A percentile compares a stretch with the other conserved stretches of the same genome.
Conservation (phyloP, 2,888 invertebrate species). For the Glaucopsyche alexis region DNA sequence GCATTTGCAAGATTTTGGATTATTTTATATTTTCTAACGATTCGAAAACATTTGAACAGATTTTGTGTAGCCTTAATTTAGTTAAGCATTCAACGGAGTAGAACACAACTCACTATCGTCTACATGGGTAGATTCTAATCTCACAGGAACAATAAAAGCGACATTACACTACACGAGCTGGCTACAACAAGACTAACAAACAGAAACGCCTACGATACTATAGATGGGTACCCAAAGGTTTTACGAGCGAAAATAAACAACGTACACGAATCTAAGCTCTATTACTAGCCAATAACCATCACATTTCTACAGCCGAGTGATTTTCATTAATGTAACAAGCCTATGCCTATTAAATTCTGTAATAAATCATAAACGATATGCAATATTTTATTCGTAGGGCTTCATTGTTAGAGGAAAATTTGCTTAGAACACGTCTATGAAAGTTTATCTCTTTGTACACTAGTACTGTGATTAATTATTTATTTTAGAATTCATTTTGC, state of each 20-base stretch:
- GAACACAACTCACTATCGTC: constrained; percentile 7
- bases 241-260: constrained; percentile 25
- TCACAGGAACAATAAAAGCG: constrained; percentile 29
- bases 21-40: neutral
- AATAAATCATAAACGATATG: constrained; percentile 28
- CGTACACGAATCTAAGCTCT: constrained; percentile 5
- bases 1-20: neutral
- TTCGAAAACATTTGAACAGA: neutral
- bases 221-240: constrained; percentile 28
- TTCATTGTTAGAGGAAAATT: neutral
- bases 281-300: neutral
- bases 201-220: constrained; percentile 30
- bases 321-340: constrained; percentile 27
- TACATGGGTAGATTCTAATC: constrained; percentile 27
- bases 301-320: neutral
- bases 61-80: constrained; percentile 20
- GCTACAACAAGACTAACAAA: constrained; percentile 30
- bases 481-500: neutral
- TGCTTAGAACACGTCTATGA: neutral
- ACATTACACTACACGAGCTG: constrained; percentile 31
- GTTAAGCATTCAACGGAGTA: constrained; percentile 9
- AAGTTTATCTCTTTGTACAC: neutral
- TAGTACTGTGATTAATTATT: neutral
- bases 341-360: constrained; percentile 26
- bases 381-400: constrained; percentile 27